A percentile compares a stretch with the other conserved stretches of the same genome.
phyloP scores from a whole-genome alignment of 37 sponge, comb jelly and placozoan species.

The Halisarca cf. caerulea region DNA sequence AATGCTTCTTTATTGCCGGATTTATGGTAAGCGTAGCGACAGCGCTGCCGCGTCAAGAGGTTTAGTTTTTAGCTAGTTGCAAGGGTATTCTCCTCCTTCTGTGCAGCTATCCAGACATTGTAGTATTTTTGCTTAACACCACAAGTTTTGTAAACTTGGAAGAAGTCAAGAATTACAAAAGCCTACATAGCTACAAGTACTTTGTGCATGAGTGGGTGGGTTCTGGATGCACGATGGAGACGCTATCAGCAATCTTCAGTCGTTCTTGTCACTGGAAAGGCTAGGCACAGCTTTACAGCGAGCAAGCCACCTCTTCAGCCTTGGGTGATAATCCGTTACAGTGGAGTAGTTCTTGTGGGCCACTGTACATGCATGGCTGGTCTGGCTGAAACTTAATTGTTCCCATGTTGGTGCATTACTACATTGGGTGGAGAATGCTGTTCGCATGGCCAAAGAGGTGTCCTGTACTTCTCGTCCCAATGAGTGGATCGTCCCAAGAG shows the following conservation, averaged over 20 bases:
- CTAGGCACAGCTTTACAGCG: conserved; percentile 40
- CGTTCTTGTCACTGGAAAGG: conserved; percentile 32
- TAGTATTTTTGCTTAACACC: conserved; percentile 45
- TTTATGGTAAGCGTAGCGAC: neutral
- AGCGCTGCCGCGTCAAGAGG: neutral
- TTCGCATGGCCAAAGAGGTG: neutral
- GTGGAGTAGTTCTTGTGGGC: conserved; percentile 2
- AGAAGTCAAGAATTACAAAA: conserved; percentile 56
- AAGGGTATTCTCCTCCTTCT: conserved; percentile 36
- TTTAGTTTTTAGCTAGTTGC: too few species aligned
- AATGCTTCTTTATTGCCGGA: neutral
- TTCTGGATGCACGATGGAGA: conserved; percentile 42
- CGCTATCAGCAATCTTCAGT: conserved; percentile 8
- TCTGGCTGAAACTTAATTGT: conserved; percentile 3
- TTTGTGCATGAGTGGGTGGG: conserved; percentile 56
- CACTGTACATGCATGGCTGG: conserved; percentile 57
- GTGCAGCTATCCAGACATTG: conserved; percentile 52
- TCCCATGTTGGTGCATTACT: conserved; percentile 13
- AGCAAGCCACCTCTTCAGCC: conserved; percentile 31
- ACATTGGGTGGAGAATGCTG: conserved; percentile 10
- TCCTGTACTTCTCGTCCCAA: conserved; percentile 26
- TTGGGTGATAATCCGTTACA: neutral
- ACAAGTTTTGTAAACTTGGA: conserved; percentile 46
- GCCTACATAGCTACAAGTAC: conserved; percentile 53
- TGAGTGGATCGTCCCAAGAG: conserved; percentile 42